A percentile compares a stretch with the other conserved stretches of the same genome.
These are phyloP conservation scores for Oreochromis spilurus DNA, from an alignment of 2,113 vertebrate species.

Conservation along the genomic window DNA sequence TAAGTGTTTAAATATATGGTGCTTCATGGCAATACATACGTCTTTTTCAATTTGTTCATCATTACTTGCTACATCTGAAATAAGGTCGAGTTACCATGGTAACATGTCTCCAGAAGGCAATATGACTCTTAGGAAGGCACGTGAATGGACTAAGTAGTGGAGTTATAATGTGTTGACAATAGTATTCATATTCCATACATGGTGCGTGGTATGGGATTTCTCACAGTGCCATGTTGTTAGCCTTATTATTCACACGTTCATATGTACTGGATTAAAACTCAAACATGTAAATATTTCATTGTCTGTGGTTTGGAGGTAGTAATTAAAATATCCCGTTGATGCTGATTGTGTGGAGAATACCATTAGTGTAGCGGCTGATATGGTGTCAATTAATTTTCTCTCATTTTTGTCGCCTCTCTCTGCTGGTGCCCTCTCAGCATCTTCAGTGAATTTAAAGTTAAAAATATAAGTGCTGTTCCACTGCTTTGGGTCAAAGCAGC, in stretches of 20 bases:
- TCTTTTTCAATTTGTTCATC: background rate
- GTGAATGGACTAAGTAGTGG: background rate
- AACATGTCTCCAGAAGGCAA: background rate
- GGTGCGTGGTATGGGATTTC: background rate
- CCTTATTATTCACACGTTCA: background rate
- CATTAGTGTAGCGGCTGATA: background rate
- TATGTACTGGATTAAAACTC: background rate
- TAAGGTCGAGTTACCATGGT: background rate
- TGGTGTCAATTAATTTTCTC: background rate
- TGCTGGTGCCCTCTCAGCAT: background rate
- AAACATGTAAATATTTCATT: background rate
- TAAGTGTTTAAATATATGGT: background rate
- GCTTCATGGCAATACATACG: background rate
- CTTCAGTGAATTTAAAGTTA: background rate
- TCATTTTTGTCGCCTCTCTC: background rate
- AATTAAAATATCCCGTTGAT: background rate
- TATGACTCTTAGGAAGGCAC: background rate
- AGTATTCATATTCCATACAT: background rate
- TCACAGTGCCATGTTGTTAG: background rate
- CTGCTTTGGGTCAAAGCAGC: background rate
- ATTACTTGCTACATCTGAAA: background rate
- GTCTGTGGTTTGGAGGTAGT: background rate
- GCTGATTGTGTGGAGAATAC: background rate
- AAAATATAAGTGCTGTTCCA: background rate
- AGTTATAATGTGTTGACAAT: background rate